A percentile compares a stretch with the other conserved stretches of the same genome.
Evolutionary conservation across 2,797 vertebrate species (phyloP).

Genomic region (Bryconaethiops microstoma): DNA sequence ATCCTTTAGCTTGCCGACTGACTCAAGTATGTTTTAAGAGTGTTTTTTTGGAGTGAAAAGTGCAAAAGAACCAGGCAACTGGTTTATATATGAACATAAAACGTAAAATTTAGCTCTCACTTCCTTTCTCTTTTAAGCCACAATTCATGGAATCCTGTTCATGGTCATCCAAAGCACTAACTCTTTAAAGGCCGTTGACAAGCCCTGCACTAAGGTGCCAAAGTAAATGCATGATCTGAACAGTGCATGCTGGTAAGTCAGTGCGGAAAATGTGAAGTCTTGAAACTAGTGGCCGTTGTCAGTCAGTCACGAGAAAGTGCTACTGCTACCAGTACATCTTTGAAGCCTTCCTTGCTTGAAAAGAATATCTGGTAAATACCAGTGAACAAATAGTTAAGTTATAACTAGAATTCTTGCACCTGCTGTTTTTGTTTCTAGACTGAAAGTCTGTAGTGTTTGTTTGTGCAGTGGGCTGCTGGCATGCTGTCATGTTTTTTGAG

Average conservation of each 20-base stretch:
- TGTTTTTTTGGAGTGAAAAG: conserved; percentile 12
- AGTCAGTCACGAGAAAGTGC: conserved; percentile 46
- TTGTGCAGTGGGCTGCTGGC: too few relatives aligned
- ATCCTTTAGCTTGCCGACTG: conserved; percentile 23
- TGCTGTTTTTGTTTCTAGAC: too few relatives aligned
- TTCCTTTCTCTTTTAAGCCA: conserved; percentile 40
- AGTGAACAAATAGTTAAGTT: too few relatives aligned
- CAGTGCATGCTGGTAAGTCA: conserved; percentile 17
- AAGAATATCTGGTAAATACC: too few relatives aligned
- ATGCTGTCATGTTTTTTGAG: too few relatives aligned
- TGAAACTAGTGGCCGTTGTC: conserved; percentile 46
- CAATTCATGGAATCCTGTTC: conserved; percentile 51
- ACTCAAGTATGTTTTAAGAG: conserved; percentile 10
- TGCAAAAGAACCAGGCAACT: conserved; percentile 20
- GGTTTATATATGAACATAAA: conserved; percentile 70
- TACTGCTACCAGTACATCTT: too few relatives aligned
- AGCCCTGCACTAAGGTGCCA: conserved; percentile 31
- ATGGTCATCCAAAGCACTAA: conserved; percentile 48
- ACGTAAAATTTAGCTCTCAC: conserved; percentile 39
- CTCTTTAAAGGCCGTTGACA: conserved; percentile 40
- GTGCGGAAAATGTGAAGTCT: conserved; percentile 39
- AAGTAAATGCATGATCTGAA: conserved; percentile 54
- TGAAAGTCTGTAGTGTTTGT: too few relatives aligned
- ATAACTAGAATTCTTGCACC: too few relatives aligned
- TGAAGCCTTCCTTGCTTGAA: too few relatives aligned